Evolutionary conservation across 2,888 invertebrate genomes (phyloP), one percentile per base, ranked within the genome.

Genomic region (Rhodophaea formosa): DNA sequence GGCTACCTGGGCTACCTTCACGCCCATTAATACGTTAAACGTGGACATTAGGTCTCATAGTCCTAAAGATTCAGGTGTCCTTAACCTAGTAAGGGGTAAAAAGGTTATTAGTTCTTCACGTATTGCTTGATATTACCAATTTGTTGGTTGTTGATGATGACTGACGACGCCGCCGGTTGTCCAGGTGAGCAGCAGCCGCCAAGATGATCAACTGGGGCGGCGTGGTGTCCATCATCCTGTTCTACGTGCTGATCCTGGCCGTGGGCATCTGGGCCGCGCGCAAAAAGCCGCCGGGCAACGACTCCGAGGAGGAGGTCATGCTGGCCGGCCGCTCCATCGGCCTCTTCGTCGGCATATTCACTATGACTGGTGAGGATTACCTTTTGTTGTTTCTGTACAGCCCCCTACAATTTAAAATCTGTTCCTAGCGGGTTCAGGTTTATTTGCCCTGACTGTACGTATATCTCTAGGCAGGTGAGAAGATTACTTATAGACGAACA

Each of bases 241-340:
- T 99, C 93, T 99, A 99, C 93, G 88, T 98, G 75, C 93, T 99
- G 70, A 99, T 99, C 86, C 93, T 99, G 82, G 94, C 93, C 47
- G 98, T 99, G 68, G 99, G 99, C 71, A 96, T 99, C 81, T 99
- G 98, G 98, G 99, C 99, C 8, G 99, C 95, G 30, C 93, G 98
- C 73, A 99, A 99, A 92, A 98, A 98, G 81, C 95, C 95, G 65
- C 87, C 94, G 7, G 96, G 96, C 68, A 95, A 97, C 91, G 96
- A 96, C 87, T 97, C 97, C 56, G 97, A 97, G 82, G 99, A 99
- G 88, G 99, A 99, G 88, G 98, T 99, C 59, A 99, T 99, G 99
- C 90, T 99, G 80, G 99, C 99, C 0, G 99, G 99, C 8, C 93
- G 99, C 61, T 99, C 98, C 80, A 99, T 99, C 77, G 97, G 99